phyloP scores from a whole-genome alignment of 2,888 invertebrate species.

The Trypoxylon attenuatum region DNA sequence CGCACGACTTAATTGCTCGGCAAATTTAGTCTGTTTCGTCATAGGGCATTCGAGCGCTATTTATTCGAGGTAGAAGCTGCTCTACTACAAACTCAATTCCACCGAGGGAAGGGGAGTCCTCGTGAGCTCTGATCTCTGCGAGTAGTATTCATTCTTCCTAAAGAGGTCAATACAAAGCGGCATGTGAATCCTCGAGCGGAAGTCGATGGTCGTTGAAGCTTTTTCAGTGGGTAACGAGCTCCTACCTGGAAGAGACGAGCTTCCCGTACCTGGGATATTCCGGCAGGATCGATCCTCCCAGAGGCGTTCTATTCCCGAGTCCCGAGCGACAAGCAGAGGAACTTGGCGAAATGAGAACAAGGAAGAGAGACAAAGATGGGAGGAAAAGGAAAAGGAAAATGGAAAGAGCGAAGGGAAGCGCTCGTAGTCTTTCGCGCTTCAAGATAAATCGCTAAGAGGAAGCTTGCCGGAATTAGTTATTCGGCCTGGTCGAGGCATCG shows the following conservation, averaged over 20 bases:
- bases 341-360: too few relatives aligned
- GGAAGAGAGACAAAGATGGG: constrained; percentile 11
- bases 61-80: too few relatives aligned
- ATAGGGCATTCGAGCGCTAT: too few relatives aligned
- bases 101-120: neutral
- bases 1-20: too few relatives aligned
- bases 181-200: constrained; percentile 38
- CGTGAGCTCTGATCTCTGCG: neutral
- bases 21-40: too few relatives aligned
- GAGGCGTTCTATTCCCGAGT: constrained; percentile 12
- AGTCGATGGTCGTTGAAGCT: constrained; percentile 45
- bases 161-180: constrained; percentile 36
- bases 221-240: constrained; percentile 34
- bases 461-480: constrained; percentile 24
- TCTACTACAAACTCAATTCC: too few relatives aligned
- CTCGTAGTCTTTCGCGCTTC: too few relatives aligned
- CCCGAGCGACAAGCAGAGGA: neutral
- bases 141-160: constrained; percentile 9
- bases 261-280: constrained; percentile 23
- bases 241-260: constrained; percentile 34
- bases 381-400: constrained; percentile 30
- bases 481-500: constrained; percentile 15
- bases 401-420: too few relatives aligned
- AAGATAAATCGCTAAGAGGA: too few relatives aligned
- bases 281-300: constrained; percentile 7